These are phyloP conservation scores for Galeopsomyia nigrocyanea DNA, from an alignment of 2,888 invertebrate genomes.

Conservation along the genomic window DNA sequence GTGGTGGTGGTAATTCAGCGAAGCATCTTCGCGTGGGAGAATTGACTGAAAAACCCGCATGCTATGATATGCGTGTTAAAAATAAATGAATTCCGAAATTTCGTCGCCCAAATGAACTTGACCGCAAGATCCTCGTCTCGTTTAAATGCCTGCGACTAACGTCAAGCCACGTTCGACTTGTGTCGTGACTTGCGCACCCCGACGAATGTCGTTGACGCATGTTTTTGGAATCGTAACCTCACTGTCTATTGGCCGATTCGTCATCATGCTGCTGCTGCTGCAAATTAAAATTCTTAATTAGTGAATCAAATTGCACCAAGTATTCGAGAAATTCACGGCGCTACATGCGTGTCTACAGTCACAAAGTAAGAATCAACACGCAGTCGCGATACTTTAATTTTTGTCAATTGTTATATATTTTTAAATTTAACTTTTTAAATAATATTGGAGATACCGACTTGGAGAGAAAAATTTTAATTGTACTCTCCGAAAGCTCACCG, in stretches of 20 bases:
- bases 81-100: slow-evolving; percentile 34
- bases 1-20: no score
- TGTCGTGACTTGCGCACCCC: neutral
- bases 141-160: slow-evolving; percentile 10
- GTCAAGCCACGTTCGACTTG: neutral
- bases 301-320: neutral
- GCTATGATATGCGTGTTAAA: neutral
- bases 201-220: slow-evolving; percentile 18
- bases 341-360: no score
- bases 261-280: no score
- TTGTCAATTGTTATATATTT: no score
- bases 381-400: no score
- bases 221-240: slow-evolving; percentile 15
- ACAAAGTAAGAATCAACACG: no score
- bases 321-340: no score
- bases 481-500: no score
- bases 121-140: slow-evolving; percentile 27
- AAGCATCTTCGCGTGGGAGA: slow-evolving; percentile 30
- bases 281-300: slow-evolving; percentile 19
- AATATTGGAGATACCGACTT: no score
- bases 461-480: no score
- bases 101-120: slow-evolving; percentile 39
- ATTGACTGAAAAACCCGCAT: slow-evolving; percentile 13
- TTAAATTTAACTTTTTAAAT: no score
- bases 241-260: neutral